Base-by-base conservation (phyloP, 2,797 vertebrate genomes). In the Sphenopsis melanotis region DNA sequence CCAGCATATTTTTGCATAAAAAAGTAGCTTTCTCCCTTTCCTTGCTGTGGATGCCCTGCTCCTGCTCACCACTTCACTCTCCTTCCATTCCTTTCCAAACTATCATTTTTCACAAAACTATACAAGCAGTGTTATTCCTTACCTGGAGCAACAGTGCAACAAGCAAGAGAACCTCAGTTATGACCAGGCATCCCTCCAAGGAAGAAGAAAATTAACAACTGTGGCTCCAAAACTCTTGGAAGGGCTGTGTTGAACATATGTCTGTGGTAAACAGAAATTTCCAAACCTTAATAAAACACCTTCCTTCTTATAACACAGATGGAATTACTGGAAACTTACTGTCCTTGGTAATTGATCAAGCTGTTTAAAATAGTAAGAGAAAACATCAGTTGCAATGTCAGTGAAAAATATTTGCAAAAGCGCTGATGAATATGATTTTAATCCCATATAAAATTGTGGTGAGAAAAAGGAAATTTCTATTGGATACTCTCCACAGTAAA, bases 361-460 rank as follows among this genome's bases (percentile, higher is more conserved):
- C 46, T 90, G 27, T 90, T 95, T 83, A 89, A 97, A 96, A 85
- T n/a, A 89, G 32, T 88, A 90, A 26, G 41, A 39, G 41, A 71
- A 89, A 95, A 76, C n/a, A 72, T n/a, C 42, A 81, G 46, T 24
- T 89, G 37, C 63, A 84, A 60, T 60, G 46, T 83, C 82, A 71
- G 77, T 83, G 66, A 92, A 96, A 93, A 92, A 70, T 5, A 49
- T 69, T 75, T 70, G 50, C 44, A 74, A 74, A 96, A 96, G 64
- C 90, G 95, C 96, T 97, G 96, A 97, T 92, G 81, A 76, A 85
- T 87, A 24, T 66, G 20, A 90, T 96, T 97, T 96, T 85, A 89
- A 91, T 92, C 76, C 36, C 75, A 49, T 90, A 89, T 88, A 96
- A 97, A 97, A 94, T 7, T 89, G 94, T 93, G 95, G 95, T 50